Conservation (phyloP, 2,888 invertebrate genomes). For the Stenichneumon culpator region DNA sequence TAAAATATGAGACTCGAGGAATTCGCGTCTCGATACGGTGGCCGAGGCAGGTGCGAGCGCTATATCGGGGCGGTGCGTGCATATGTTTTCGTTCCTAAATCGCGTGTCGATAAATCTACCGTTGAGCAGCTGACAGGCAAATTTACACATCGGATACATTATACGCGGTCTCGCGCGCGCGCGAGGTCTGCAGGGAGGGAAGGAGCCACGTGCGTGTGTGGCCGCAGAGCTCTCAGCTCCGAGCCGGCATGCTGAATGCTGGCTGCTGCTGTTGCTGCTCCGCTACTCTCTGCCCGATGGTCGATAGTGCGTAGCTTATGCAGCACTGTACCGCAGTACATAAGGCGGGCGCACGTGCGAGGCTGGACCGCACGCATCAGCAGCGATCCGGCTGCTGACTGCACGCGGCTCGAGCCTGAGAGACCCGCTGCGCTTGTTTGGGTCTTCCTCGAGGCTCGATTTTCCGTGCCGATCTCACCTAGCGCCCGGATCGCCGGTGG, state of each 20-base stretch:
- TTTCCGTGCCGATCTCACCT: slow-evolving; percentile 51
- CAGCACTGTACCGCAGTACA: slow-evolving; percentile 20
- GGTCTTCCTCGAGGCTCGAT: slow-evolving; percentile 44
- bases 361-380: slow-evolving; percentile 50
- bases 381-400: slow-evolving; percentile 48
- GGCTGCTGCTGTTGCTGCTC: slow-evolving; percentile 22
- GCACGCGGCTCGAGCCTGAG: slow-evolving; percentile 21
- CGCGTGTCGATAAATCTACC: slow-evolving; percentile 70
- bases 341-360: slow-evolving; percentile 60
- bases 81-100: slow-evolving; percentile 65
- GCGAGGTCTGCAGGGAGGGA: slow-evolving; percentile 38
- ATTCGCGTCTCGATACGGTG: slow-evolving; percentile 45
- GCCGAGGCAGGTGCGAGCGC: slow-evolving; percentile 36
- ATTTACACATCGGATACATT: slow-evolving; percentile 69
- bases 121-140: slow-evolving; percentile 71
- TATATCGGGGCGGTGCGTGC: slow-evolving; percentile 35
- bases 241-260: slow-evolving; percentile 13
- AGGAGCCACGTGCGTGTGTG: slow-evolving; percentile 62
- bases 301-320: slow-evolving; percentile 21
- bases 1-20: slow-evolving; percentile 39
- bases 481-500: background rate
- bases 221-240: slow-evolving; percentile 42
- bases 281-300: slow-evolving; percentile 17
- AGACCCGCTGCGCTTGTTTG: slow-evolving; percentile 42
- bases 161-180: slow-evolving; percentile 58